These are phyloP conservation scores for Pilophorus perplexus DNA, from an alignment of 2,888 invertebrate species.

Conservation along the genomic window DNA sequence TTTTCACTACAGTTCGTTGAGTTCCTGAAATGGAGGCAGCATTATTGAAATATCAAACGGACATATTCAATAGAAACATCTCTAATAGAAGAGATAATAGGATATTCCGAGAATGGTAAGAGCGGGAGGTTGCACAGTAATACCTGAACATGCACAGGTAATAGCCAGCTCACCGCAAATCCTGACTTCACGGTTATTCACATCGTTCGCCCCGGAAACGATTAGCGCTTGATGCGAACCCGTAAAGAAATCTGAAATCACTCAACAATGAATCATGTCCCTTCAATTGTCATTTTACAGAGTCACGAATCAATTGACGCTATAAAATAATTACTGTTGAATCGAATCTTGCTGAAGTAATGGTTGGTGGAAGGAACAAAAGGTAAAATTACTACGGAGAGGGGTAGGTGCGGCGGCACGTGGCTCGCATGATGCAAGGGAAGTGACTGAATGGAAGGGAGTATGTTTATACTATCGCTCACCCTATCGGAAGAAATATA, in stretches of 20 bases:
- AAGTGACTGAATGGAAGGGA: conserved; percentile 34
- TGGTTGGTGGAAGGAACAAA: conserved; percentile 34
- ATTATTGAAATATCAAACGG: too few species aligned
- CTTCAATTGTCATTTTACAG: conserved; percentile 22
- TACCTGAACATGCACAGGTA: too few species aligned
- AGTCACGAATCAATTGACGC: conserved; percentile 21
- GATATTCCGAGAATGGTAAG: too few species aligned
- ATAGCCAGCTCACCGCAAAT: too few species aligned
- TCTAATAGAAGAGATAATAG: too few species aligned
- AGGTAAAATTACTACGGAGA: conserved; percentile 31
- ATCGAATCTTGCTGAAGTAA: conserved; percentile 28
- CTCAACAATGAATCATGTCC: neutral
- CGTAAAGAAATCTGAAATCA: conserved; percentile 2
- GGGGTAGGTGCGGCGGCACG: conserved; percentile 26
- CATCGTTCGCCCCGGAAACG: too few species aligned
- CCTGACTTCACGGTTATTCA: too few species aligned
- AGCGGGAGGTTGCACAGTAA: too few species aligned
- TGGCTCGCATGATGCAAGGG: conserved; percentile 33
- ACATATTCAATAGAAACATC: too few species aligned
- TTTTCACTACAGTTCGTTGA: too few species aligned
- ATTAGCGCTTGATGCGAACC: too few species aligned
- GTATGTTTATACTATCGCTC: conserved; percentile 39
- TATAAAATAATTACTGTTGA: conserved; percentile 30
- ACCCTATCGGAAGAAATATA: conserved; percentile 38
- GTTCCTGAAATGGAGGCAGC: too few species aligned